Evolutionary conservation across 2,113 vertebrate species (phyloP), one percentile per base, ranked within the genome.

Genomic region (Chloropsis hardwickii): DNA sequence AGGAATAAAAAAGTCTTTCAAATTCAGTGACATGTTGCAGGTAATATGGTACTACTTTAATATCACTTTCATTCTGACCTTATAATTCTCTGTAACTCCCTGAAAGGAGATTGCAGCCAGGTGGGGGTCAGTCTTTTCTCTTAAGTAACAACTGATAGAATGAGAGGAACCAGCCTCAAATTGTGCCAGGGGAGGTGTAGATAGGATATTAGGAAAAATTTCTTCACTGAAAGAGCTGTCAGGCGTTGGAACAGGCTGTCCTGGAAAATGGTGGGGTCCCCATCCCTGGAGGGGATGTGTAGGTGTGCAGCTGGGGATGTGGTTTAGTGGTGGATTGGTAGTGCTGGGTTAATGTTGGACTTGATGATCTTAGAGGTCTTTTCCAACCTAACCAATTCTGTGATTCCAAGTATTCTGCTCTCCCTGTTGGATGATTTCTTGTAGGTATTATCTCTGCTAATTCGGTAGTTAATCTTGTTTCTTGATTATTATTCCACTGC

Each of bases 381-480:
- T 71, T 58, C 25, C 58, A 78, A 22, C 23, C 39, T 53, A 54
- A 72, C 20, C 10, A 37, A 9, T 56, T 51, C 42, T 27, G 4
- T 61, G 60, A 61, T 88, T 92, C 58, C 65, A 74, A 61, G 64
- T 39, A 21, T 14, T 83, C 39, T 72, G 22, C 22, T 61, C 27
- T 78, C 40, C 65, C 44, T 64, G 29, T 6, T 7, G 20, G 86
- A 92, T 96, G 80, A 78, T 91, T 92, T 86, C 80, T 92, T 18
- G 44, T 74, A 51, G 83, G 22, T 64, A 94, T 84, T 91, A 86
- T 58, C 65, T 95, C 77, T 84, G 84, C 65, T 95, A 88, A 92
- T 86, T 94, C 86, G 89, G 81, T 78, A 92, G 86, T 81, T 94
- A 72, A 86, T 95, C 92, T 94, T 67, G 67, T 96, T 93, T 94